These are phyloP conservation scores for Caloenas nicobarica DNA, from an alignment of 2,113 vertebrate genomes.

Conservation along the genomic window DNA sequence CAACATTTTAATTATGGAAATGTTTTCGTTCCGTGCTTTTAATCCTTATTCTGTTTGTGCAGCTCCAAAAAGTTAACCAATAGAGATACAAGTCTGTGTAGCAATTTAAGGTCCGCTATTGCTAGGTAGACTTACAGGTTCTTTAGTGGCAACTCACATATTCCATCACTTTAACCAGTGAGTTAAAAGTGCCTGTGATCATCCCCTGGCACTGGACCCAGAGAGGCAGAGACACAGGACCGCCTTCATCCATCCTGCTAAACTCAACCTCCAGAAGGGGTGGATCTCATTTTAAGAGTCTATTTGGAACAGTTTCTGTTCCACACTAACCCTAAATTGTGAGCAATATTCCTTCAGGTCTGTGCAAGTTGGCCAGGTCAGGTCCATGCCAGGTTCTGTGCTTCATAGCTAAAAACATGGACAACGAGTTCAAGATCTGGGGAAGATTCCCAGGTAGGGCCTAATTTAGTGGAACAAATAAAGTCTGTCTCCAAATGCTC, in stretches of 20 bases:
- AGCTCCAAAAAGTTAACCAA: neutral
- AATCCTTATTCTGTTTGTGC: neutral
- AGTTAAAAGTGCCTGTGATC: neutral
- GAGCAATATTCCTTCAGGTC: neutral
- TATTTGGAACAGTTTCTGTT: neutral
- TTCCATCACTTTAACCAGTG: neutral
- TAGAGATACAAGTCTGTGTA: neutral
- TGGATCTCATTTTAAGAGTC: neutral
- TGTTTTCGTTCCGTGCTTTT: fast-evolving
- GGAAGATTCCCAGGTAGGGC: neutral
- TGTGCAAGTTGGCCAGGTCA: neutral
- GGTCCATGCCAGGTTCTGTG: neutral
- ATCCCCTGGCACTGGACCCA: neutral
- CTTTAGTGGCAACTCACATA: neutral
- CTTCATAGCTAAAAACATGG: neutral
- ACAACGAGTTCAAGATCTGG: neutral
- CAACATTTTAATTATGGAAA: neutral
- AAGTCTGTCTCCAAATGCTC: neutral
- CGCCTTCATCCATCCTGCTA: neutral
- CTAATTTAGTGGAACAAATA: neutral
- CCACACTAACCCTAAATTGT: neutral
- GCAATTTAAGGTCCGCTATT: neutral
- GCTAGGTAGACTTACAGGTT: neutral
- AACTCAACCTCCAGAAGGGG: neutral
- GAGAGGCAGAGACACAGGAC: neutral